phyloP scores from a whole-genome alignment of 2,113 vertebrate species.

The Tetrax tetrax region DNA sequence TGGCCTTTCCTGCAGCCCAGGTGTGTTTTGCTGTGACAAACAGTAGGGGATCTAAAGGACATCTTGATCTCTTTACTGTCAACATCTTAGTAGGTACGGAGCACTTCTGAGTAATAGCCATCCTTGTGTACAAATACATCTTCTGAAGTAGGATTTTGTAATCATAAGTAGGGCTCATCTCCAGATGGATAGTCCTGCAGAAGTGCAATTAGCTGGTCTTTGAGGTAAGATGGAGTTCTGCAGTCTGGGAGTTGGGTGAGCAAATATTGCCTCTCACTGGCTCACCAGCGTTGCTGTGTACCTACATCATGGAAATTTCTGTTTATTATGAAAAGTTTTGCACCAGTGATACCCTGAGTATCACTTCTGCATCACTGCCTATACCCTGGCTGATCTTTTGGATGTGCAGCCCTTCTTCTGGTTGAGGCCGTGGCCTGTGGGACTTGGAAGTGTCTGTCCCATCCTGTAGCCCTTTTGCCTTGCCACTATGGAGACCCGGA shows the following conservation, averaged over 20 bases:
- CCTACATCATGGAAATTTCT: neutral
- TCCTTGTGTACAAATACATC: neutral
- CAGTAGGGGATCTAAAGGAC: neutral
- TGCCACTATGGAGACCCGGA: neutral
- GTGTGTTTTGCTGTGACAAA: neutral
- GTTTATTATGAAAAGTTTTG: neutral
- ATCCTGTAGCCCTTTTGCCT: neutral
- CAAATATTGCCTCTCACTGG: neutral
- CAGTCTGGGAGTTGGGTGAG: neutral
- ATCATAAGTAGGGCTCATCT: neutral
- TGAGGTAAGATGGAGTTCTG: neutral
- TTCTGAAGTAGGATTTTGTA: neutral
- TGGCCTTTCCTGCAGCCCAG: neutral
- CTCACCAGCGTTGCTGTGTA: accelerated
- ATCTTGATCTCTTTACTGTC: neutral
- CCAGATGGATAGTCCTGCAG: neutral
- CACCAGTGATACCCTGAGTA: neutral
- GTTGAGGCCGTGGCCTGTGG: neutral
- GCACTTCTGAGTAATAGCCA: neutral
- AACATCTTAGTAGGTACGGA: neutral
- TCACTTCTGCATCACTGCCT: neutral
- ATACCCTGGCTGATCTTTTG: neutral
- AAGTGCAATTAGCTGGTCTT: neutral
- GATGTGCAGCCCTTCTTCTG: neutral
- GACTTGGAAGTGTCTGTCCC: neutral